Evolutionary conservation across 2,888 invertebrate species (phyloP).

Genomic region (Mythimna albipuncta): DNA sequence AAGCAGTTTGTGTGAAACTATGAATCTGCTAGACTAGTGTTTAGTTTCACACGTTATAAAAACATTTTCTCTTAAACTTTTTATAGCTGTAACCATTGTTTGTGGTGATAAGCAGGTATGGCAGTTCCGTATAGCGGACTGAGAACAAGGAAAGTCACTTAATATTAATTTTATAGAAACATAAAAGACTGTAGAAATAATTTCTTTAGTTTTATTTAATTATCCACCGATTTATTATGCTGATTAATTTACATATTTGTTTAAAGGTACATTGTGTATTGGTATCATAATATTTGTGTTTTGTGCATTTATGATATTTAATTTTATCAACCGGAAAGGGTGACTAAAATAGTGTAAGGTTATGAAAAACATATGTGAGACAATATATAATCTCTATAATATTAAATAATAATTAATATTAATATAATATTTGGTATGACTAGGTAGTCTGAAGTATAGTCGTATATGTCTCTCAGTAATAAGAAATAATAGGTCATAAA

Average conservation of each 20-base stretch:
- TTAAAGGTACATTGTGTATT: too few species aligned
- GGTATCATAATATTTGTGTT: too few species aligned
- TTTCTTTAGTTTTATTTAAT: background rate
- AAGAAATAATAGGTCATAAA: too few species aligned
- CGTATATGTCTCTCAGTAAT: too few species aligned
- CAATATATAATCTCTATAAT: too few species aligned
- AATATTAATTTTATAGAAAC: conserved; percentile 8
- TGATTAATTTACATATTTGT: too few species aligned
- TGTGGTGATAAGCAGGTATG: conserved; percentile 51
- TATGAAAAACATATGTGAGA: background rate
- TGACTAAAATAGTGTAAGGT: background rate
- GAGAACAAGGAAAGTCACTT: conserved; percentile 32
- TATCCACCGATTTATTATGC: background rate
- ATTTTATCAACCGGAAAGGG: background rate
- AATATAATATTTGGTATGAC: too few species aligned
- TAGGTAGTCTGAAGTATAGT: too few species aligned
- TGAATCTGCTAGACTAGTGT: conserved; percentile 53
- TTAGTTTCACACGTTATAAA: conserved; percentile 69
- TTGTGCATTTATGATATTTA: too few species aligned
- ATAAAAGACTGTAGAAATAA: background rate
- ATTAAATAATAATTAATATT: too few species aligned
- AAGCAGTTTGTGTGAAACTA: conserved; percentile 57
- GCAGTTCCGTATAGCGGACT: conserved; percentile 53
- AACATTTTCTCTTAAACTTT: conserved; percentile 68
- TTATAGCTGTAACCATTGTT: conserved; percentile 64